These are phyloP conservation scores for Sardina pilchardus DNA, from an alignment of 2,113 vertebrate species.

Conservation along the genomic window DNA sequence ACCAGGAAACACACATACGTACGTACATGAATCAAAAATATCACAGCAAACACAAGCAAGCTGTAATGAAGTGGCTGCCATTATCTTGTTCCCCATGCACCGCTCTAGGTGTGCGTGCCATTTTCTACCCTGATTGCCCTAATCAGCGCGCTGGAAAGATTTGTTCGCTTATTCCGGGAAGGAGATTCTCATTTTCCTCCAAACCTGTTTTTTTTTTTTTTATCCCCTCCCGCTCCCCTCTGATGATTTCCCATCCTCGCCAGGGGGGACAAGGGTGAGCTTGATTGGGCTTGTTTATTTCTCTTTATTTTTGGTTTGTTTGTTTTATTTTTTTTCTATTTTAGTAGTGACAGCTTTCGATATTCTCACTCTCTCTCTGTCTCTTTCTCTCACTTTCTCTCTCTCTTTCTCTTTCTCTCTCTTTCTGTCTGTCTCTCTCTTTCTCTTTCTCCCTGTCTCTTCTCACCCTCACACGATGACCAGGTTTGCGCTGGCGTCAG, in stretches of 20 bases:
- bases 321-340: not conserved
- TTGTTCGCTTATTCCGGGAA: not conserved
- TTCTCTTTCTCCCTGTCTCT: not conserved
- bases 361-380: not conserved
- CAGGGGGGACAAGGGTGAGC: slow-evolving; percentile 8
- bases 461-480: not conserved
- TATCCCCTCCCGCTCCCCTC: not conserved
- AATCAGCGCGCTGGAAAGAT: not conserved
- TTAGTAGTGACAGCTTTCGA: not conserved
- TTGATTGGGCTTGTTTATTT: slow-evolving; percentile 21
- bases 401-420: not conserved
- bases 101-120: not conserved
- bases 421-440: not conserved
- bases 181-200: not conserved
- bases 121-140: not conserved
- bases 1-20: not conserved
- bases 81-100: not conserved
- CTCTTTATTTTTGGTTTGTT: slow-evolving; percentile 29
- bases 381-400: no score
- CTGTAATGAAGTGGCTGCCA: not conserved
- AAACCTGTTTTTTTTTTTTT: slow-evolving; percentile 22
- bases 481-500: not conserved
- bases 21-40: not conserved
- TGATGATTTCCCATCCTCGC: slow-evolving; percentile 42
- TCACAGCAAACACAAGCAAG: not conserved